These are phyloP conservation scores for Helicolenus hilgendorfi DNA, from an alignment of 2,797 vertebrate species.

Conservation along the genomic window DNA sequence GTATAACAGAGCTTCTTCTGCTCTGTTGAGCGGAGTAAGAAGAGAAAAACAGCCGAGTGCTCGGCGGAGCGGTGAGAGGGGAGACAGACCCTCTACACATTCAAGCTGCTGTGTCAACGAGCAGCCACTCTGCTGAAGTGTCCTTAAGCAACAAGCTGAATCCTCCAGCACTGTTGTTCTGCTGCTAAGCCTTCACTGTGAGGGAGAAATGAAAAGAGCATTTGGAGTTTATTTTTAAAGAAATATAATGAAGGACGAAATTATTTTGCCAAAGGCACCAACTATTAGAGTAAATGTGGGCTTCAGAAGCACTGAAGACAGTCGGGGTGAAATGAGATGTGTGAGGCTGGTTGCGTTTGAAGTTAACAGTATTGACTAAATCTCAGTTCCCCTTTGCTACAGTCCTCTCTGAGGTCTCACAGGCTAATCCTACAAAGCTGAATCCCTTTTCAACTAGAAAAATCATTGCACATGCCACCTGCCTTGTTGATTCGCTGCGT, in stretches of 20 bases:
- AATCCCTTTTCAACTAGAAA: neutral
- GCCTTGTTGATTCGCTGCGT: neutral
- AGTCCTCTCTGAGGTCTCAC: neutral
- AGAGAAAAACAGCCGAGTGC: conserved; percentile 22
- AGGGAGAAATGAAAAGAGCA: conserved; percentile 21
- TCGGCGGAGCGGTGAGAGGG: conserved; percentile 16
- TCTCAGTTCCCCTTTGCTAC: conserved; percentile 17
- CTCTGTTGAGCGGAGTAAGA: conserved; percentile 26
- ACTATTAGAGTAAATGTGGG: neutral
- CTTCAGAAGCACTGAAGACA: conserved; percentile 2
- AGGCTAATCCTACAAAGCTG: neutral
- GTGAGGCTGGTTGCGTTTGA: conserved; percentile 4
- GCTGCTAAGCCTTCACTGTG: conserved; percentile 6
- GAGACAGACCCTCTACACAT: conserved; percentile 51
- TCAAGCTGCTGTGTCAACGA: conserved; percentile 57
- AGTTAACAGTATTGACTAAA: conserved; percentile 28
- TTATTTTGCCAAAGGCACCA: neutral
- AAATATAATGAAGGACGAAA: neutral
- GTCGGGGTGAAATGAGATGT: neutral
- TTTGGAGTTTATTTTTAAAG: neutral
- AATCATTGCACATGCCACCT: neutral
- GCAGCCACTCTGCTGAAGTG: conserved; percentile 69
- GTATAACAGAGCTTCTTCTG: conserved; percentile 29
- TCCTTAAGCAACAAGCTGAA: conserved; percentile 58
- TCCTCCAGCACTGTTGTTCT: conserved; percentile 46